Conservation (phyloP, 2,797 vertebrate genomes). For the Triplophysa bombifrons region DNA sequence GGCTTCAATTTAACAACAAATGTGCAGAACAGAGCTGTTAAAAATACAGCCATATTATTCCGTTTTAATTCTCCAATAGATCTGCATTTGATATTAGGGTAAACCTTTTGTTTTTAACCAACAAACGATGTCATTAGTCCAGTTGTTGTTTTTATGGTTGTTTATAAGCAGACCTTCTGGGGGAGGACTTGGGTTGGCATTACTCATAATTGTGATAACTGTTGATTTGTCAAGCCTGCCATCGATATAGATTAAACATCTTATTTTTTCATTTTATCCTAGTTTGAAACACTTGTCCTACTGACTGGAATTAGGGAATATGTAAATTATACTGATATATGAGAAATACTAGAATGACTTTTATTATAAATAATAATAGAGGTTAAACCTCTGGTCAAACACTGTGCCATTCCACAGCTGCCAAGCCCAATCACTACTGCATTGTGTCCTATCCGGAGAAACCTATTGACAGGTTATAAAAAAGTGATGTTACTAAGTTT, state of each 20-base stretch:
- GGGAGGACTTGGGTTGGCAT: conserved; percentile 30
- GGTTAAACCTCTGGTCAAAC: conserved; percentile 74
- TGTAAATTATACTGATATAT: conserved; percentile 58
- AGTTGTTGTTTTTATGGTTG: neutral
- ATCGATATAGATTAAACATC: conserved; percentile 25
- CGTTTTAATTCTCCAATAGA: conserved; percentile 7
- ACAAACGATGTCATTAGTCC: neutral
- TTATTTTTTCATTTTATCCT: conserved; percentile 51
- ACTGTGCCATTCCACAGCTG: conserved; percentile 79
- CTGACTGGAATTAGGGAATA: conserved; percentile 75
- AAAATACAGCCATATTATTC: neutral
- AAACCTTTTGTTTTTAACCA: conserved; percentile 19
- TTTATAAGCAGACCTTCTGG: conserved; percentile 18
- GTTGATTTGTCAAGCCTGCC: conserved; percentile 36
- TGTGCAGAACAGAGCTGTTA: neutral
- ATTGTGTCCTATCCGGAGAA: conserved; percentile 59
- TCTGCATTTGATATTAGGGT: conserved; percentile 3
- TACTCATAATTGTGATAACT: conserved; percentile 22
- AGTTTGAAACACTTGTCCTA: conserved; percentile 72
- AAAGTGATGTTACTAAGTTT: conserved; percentile 40
- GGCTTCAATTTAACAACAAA: conserved; percentile 9
- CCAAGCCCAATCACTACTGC: conserved; percentile 70
- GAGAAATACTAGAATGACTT: conserved; percentile 47
- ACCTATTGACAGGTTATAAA: conserved; percentile 32
- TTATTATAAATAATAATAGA: conserved; percentile 55